Percentiles rank a stretch among this genome's conserved stretches.
phyloP scores from a whole-genome alignment of 2,888 invertebrate genomes.

The Spilosoma lubricipeda region DNA sequence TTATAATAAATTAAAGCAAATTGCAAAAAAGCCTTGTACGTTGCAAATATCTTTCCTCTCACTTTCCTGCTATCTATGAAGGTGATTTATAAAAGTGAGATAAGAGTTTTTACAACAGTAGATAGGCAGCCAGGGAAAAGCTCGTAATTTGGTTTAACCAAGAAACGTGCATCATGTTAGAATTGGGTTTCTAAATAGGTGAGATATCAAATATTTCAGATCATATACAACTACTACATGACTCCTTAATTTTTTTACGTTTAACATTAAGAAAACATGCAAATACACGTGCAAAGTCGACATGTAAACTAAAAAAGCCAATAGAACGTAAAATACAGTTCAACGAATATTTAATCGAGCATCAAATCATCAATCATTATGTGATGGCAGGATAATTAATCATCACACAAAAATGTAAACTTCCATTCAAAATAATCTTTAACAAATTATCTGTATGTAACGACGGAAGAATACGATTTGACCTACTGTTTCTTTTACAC shows the following conservation, averaged over 20 bases:
- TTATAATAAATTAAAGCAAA: no score
- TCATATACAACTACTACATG: not conserved
- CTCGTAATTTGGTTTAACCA: no score
- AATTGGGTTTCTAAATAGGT: no score
- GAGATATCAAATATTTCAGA: no score
- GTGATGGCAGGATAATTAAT: conserved; percentile 7
- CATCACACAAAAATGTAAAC: conserved; percentile 11
- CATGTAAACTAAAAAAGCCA: not conserved
- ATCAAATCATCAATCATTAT: not conserved
- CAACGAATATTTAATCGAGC: conserved; percentile 4
- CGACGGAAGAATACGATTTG: conserved; percentile 3
- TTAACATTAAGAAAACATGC: not conserved
- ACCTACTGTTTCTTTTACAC: conserved; percentile 26
- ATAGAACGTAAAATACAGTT: not conserved
- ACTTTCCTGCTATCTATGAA: no score
- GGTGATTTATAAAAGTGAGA: no score
- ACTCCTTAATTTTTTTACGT: not conserved
- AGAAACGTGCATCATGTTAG: no score
- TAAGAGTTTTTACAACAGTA: no score
- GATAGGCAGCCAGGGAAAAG: no score
- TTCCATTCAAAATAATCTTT: conserved; percentile 10
- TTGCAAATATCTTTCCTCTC: not conserved
- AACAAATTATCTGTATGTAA: conserved; percentile 8
- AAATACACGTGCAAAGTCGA: not conserved
- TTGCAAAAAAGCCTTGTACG: no score